Percentiles rank a stretch among this genome's conserved stretches.
These are phyloP conservation scores for Andricus curvator DNA, from an alignment of 2,888 invertebrate genomes.

Conservation along the genomic window DNA sequence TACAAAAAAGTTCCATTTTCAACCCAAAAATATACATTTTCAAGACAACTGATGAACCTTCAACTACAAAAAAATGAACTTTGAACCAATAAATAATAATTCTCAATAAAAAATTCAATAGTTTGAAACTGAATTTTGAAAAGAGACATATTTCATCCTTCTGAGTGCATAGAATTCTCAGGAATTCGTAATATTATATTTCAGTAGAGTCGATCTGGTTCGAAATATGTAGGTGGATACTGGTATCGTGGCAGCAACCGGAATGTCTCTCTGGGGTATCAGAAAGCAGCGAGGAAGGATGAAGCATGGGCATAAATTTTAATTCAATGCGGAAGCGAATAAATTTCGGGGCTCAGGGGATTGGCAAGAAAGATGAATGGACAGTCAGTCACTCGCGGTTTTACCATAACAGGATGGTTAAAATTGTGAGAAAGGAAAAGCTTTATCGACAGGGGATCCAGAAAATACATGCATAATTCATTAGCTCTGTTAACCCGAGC, in stretches of 20 bases:
- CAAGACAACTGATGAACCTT: too few relatives aligned
- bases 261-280: not conserved
- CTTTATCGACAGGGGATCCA: not conserved
- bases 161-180: not conserved
- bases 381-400: not conserved
- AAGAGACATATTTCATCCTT: not conserved
- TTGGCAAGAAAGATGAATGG: not conserved
- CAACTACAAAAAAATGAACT: too few relatives aligned
- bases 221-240: not conserved
- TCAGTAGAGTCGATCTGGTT: not conserved
- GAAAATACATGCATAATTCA: not conserved
- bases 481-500: not conserved
- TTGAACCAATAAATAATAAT: too few relatives aligned
- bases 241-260: not conserved
- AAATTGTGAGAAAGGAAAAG: not conserved
- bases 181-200: not conserved
- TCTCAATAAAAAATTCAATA: too few relatives aligned
- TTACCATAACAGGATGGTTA: not conserved
- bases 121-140: not conserved
- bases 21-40: too few relatives aligned
- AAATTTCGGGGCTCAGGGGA: not conserved
- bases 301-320: not conserved
- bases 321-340: constrained; percentile 3
- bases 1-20: too few relatives aligned
- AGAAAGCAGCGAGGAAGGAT: not conserved